Conservation (phyloP, 2,113 vertebrate genomes). For the Microtus pennsylvanicus region DNA sequence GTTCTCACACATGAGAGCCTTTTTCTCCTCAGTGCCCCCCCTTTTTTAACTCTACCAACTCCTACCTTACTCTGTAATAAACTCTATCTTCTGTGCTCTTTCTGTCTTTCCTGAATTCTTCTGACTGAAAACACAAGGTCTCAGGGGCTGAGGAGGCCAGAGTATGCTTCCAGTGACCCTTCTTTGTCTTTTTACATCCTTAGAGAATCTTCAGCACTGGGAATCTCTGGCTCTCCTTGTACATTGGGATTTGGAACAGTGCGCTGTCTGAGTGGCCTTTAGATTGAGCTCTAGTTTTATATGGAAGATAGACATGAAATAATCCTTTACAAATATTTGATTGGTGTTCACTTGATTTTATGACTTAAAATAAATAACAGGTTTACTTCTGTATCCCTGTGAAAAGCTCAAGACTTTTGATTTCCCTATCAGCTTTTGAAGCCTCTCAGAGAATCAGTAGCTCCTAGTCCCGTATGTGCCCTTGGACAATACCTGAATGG, state of each 20-base stretch:
- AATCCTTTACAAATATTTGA: conserved; percentile 2
- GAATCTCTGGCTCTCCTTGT: not conserved
- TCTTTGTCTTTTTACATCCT: not conserved
- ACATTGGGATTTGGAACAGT: not conserved
- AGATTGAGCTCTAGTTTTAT: not conserved
- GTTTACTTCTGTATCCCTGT: not conserved
- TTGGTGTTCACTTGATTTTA: not conserved
- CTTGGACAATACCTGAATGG: not conserved
- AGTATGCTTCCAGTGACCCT: not conserved
- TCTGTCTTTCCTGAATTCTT: not conserved
- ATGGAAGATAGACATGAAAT: not conserved
- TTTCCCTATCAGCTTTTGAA: not conserved
- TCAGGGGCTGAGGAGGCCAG: not conserved
- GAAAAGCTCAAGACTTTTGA: not conserved
- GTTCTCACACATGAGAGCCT: not conserved
- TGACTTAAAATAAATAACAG: not conserved
- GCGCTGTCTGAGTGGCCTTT: not conserved
- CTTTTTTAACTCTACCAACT: not conserved
- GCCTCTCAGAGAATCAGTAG: not conserved
- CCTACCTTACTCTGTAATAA: not conserved
- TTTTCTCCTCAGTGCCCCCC: not conserved
- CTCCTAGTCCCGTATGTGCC: rapidly evolving
- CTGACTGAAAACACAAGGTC: not conserved
- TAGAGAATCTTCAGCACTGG: not conserved
- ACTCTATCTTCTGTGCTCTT: not conserved